Base-by-base conservation (phyloP, 2,888 invertebrate species). In the Aphodius granarius region DNA sequence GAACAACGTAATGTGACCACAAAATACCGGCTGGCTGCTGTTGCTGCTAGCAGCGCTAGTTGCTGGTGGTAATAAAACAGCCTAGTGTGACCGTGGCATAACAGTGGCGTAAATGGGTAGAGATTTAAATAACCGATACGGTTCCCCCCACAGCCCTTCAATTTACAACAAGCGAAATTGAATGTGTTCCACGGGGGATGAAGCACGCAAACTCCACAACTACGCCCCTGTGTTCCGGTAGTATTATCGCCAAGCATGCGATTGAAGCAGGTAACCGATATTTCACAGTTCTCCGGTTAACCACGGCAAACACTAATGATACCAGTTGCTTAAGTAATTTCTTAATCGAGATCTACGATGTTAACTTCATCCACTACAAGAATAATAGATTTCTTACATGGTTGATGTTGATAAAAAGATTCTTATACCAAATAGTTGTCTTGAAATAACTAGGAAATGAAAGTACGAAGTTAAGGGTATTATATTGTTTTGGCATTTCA, bases 121-220 rank as follows among this genome's bases (percentile, higher is more conserved):
- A 43, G 43, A 43, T 43, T 43, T 43, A 43, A 43, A 43, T 43
- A 43, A 43, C 43, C 72, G 72, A 72, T 72, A 72, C 65, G 66
- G 23, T 66, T 66, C 62, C 18, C 18, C 18, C 22, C 70, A 63
- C 70, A 19, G 9, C 43, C 43, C 63, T 73, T 63, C 71, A 74
- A 74, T 76, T 73, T 73, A 66, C 66, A 63, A 63, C 63, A 19
- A 15, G 43, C 43, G 43, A 73, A 76, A 76, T 76, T 76, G 76
- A 76, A 76, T 73, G 76, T 73, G 71, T 75, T 75, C 62, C 70
- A 21, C 20, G 65, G 23, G n/a, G 23, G 62, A 43, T 43, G 19
- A 18, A 73, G 20, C 73, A 73, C 73, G 73, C 73, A 22, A 73
- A 20, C 73, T 65, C 43, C 22, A 23, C 23, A 66, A 43, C 43